Percentiles rank a stretch among this genome's conserved stretches.
These are phyloP conservation scores for Idris sp. DNA, from an alignment of 1,140 invertebrate genomes.

Conservation along the genomic window DNA sequence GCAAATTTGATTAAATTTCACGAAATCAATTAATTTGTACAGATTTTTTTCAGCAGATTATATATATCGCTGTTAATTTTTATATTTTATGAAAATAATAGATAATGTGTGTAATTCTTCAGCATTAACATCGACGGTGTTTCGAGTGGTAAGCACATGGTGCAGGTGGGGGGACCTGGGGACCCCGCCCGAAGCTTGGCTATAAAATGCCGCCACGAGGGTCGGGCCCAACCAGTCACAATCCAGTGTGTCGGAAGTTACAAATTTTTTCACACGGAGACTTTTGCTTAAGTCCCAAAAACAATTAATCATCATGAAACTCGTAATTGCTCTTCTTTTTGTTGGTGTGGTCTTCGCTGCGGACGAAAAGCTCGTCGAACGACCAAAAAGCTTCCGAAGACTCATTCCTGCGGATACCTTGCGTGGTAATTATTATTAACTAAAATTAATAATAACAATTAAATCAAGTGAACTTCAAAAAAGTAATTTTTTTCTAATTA, in stretches of 20 bases:
- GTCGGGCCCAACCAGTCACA: conserved; percentile 75
- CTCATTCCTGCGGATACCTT: conserved; percentile 91
- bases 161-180: conserved; percentile 52
- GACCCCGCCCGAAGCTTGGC: conserved; percentile 69
- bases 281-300: conserved; percentile 17
- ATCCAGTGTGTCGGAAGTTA: conserved; percentile 67
- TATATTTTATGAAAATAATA: conserved; percentile 17
- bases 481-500: neutral
- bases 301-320: conserved; percentile 71
- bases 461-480: too few species aligned
- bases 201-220: conserved; percentile 74
- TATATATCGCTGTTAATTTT: too few species aligned
- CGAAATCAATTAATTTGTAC: neutral
- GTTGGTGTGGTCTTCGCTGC: conserved; percentile 80
- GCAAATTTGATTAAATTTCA: too few species aligned
- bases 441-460: too few species aligned
- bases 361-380: conserved; percentile 79
- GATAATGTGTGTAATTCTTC: conserved; percentile 47
- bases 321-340: conserved; percentile 76
- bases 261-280: conserved; percentile 36
- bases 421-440: conserved; percentile 82
- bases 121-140: conserved; percentile 62
- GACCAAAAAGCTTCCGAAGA: conserved; percentile 85
- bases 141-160: conserved; percentile 58
- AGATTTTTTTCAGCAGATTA: conserved; percentile 10